Evolutionary conservation across 1,140 invertebrate species (phyloP), one percentile per base, ranked within the genome.

Genomic region (Cepaea nemoralis): DNA sequence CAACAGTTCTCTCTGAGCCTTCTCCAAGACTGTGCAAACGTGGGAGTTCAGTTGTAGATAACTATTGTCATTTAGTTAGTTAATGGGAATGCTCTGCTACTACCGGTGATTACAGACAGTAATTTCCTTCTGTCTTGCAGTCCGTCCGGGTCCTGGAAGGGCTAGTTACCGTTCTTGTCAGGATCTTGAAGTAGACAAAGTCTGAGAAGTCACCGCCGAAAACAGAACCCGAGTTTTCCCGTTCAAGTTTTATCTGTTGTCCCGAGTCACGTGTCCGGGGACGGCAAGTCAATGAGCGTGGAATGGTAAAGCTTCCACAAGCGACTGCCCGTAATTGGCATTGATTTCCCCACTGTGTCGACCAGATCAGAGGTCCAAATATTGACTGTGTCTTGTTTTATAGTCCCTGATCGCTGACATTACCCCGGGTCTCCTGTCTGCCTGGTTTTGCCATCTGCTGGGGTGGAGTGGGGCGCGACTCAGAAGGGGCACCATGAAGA

Each of bases 291-390:
- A n/a, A 22, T 27, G 12, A 27, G 12, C 10, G 22, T 27, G 33
- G 63, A 67, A n/a, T 67, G 63, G 63, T 67, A 67, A 67, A 12
- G 22, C 63, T 12, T 67, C 63, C 63, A 67, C 63, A 67, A 22
- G 63, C 63, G 63, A 67, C 33, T 67, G 63, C 27, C 63, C 33
- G 63, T 12, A 67, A 67, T 67, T 67, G 63, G 63, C 63, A 67
- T 67, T 31, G 63, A 67, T n/a, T n/a, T n/a, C n/a, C n/a, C n/a
- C n/a, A n/a, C n/a, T n/a, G n/a, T n/a, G n/a, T n/a, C n/a, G n/a
- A n/a, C n/a, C n/a, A n/a, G n/a, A n/a, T n/a, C n/a, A n/a, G n/a
- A n/a, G n/a, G n/a, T n/a, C n/a, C n/a, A n/a, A n/a, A n/a, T n/a
- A n/a, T n/a, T n/a, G n/a, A n/a, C n/a, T n/a, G n/a, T n/a, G n/a